These are phyloP conservation scores for Phorcus lineatus DNA, from an alignment of 2,888 invertebrate genomes.

Conservation along the genomic window DNA sequence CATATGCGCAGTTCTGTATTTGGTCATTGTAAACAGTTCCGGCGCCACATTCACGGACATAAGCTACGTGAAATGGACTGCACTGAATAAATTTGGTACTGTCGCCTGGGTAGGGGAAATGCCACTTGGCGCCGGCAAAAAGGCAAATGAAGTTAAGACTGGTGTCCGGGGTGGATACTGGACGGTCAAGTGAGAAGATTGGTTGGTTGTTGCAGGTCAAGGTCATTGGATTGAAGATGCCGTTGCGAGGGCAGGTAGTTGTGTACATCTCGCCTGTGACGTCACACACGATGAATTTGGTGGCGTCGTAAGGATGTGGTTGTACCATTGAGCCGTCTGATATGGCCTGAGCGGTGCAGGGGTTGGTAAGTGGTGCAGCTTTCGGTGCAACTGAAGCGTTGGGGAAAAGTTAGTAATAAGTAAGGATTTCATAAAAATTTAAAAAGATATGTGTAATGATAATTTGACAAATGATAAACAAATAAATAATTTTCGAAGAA, in stretches of 20 bases:
- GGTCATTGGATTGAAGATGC: background rate
- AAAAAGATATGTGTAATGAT: no score
- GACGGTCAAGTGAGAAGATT: background rate
- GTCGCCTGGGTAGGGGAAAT: conserved; percentile 4
- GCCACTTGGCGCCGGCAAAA: background rate
- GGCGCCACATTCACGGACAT: background rate
- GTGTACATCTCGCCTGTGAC: conserved; percentile 27
- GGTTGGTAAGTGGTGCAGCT: background rate
- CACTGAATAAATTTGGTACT: conserved; percentile 5
- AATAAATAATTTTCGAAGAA: no score
- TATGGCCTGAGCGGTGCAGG: conserved; percentile 12
- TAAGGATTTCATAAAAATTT: background rate
- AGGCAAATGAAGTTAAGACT: background rate
- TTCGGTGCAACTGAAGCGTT: background rate
- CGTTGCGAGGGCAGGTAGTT: conserved; percentile 3
- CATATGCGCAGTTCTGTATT: background rate
- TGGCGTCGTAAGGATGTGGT: conserved; percentile 37
- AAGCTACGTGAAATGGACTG: background rate
- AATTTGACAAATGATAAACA: no score
- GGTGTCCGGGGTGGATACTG: background rate
- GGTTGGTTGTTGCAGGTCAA: background rate
- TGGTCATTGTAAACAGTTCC: conserved; percentile 10
- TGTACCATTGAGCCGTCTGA: background rate
- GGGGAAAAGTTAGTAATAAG: background rate
- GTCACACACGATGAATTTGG: conserved; percentile 44